phyloP scores from a whole-genome alignment of 2,888 invertebrate genomes.

The Thumatha senex region DNA sequence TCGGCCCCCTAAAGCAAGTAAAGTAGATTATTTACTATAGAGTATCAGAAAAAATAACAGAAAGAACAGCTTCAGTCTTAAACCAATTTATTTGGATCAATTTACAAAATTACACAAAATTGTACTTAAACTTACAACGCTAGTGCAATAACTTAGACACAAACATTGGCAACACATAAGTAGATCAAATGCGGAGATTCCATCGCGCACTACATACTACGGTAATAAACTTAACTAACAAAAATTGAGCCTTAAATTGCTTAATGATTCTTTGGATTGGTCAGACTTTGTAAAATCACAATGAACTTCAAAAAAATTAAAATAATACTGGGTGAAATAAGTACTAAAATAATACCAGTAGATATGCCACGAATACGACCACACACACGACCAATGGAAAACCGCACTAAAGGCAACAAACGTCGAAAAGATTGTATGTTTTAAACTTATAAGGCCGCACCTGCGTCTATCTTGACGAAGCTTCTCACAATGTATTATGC shows the following conservation, averaged over 20 bases:
- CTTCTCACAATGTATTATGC: too few relatives aligned
- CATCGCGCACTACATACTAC: conserved; percentile 12
- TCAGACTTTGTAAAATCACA: conserved; percentile 64
- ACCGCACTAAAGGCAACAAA: too few relatives aligned
- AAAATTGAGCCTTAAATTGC: conserved; percentile 20
- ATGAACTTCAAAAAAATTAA: conserved; percentile 25
- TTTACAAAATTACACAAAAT: conserved; percentile 67
- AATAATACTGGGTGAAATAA: conserved; percentile 24
- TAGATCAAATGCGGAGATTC: conserved; percentile 26
- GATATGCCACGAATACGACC: too few relatives aligned
- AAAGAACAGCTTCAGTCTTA: conserved; percentile 48
- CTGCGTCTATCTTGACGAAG: too few relatives aligned
- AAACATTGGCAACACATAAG: conserved; percentile 55
- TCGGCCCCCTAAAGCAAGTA: too few relatives aligned
- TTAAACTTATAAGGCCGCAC: too few relatives aligned
- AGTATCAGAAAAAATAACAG: neutral
- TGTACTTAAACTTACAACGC: conserved; percentile 34
- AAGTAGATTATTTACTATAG: too few relatives aligned
- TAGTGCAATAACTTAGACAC: conserved; percentile 47
- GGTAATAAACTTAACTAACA: conserved; percentile 36
- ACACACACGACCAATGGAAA: too few relatives aligned
- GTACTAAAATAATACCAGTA: conserved; percentile 17
- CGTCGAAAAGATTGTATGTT: too few relatives aligned
- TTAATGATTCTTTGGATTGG: conserved; percentile 48
- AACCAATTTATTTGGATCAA: conserved; percentile 65